These are phyloP conservation scores for Ophion ellenae DNA, from an alignment of 2,888 invertebrate species.

Conservation along the genomic window DNA sequence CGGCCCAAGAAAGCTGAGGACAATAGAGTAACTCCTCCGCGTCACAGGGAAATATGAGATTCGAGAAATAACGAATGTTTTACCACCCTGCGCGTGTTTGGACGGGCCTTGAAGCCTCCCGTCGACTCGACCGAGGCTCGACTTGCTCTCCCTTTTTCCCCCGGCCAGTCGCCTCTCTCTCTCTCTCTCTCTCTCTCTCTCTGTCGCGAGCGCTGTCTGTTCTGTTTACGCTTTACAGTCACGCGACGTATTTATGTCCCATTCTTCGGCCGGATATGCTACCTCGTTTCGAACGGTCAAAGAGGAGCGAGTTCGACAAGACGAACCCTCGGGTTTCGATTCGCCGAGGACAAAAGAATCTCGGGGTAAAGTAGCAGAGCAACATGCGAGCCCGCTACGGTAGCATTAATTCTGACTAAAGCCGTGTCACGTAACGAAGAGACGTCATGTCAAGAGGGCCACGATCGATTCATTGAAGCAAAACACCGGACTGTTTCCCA, in stretches of 20 bases:
- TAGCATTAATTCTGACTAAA: background rate
- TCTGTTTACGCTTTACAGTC: constrained; percentile 2
- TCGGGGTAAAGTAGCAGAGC: constrained; percentile 80
- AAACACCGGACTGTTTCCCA: background rate
- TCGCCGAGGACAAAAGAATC: constrained; percentile 82
- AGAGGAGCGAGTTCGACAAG: background rate
- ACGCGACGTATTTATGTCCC: background rate
- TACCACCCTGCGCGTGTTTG: constrained; percentile 39
- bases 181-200: constrained; percentile 9
- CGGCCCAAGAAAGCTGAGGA: constrained; percentile 81
- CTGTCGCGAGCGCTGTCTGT: no score
- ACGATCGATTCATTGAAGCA: constrained; percentile 29
- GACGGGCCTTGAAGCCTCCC: constrained; percentile 28
- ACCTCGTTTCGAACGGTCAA: constrained; percentile 12
- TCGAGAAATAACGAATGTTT: constrained; percentile 73
- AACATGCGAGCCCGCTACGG: constrained; percentile 70
- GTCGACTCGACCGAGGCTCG: constrained; percentile 27
- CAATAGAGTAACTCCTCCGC: constrained; percentile 83
- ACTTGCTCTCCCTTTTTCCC: constrained; percentile 12
- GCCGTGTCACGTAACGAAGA: constrained; percentile 27
- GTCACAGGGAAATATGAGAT: constrained; percentile 82
- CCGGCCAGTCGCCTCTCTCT: constrained; percentile 2
- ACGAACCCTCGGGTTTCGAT: constrained; percentile 62
- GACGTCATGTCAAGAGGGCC: constrained; percentile 4
- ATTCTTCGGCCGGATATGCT: background rate